phyloP scores from a whole-genome alignment of 2,113 vertebrate genomes.

The Osmerus mordax region DNA sequence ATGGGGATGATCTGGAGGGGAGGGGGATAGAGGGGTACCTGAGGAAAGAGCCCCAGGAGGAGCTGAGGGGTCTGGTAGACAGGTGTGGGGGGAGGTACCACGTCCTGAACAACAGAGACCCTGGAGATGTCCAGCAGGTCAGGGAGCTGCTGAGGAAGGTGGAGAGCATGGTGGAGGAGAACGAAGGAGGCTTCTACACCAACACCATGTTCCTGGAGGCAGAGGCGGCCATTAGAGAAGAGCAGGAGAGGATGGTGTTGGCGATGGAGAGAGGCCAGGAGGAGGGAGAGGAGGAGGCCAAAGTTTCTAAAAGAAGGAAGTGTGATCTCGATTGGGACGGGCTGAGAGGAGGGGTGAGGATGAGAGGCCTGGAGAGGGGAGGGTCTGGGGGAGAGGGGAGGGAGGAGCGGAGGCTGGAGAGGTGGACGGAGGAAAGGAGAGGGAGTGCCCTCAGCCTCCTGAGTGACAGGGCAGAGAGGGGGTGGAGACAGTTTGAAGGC shows the following conservation, averaged over 20 bases:
- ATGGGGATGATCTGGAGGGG: conserved; percentile 65
- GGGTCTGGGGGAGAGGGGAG: neutral
- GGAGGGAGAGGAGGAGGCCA: conserved; percentile 20
- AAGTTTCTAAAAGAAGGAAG: conserved; percentile 51
- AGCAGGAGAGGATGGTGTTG: conserved; percentile 59
- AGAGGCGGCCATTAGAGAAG: conserved; percentile 63
- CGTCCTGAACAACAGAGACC: conserved; percentile 69
- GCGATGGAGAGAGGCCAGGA: conserved; percentile 31
- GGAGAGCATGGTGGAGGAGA: conserved; percentile 57
- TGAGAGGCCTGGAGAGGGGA: conserved; percentile 23
- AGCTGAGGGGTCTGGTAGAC: conserved; percentile 60
- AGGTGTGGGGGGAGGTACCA: conserved; percentile 70
- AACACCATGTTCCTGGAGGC: conserved; percentile 61
- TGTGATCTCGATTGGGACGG: conserved; percentile 26
- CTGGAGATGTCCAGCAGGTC: conserved; percentile 57
- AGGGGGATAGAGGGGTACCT: conserved; percentile 58
- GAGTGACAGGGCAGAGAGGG: conserved; percentile 26
- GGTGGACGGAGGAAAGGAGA: conserved; percentile 42
- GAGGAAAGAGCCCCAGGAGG: conserved; percentile 45
- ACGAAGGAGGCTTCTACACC: conserved; percentile 58
- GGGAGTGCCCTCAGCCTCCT: conserved; percentile 24
- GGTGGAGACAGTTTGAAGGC: conserved; percentile 27
- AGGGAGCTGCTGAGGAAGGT: conserved; percentile 62
- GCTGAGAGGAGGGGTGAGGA: conserved; percentile 10
- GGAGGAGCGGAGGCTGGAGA: conserved; percentile 37